Evolutionary conservation across 2,113 vertebrate species (phyloP).

Genomic region (Piprites chloris): DNA sequence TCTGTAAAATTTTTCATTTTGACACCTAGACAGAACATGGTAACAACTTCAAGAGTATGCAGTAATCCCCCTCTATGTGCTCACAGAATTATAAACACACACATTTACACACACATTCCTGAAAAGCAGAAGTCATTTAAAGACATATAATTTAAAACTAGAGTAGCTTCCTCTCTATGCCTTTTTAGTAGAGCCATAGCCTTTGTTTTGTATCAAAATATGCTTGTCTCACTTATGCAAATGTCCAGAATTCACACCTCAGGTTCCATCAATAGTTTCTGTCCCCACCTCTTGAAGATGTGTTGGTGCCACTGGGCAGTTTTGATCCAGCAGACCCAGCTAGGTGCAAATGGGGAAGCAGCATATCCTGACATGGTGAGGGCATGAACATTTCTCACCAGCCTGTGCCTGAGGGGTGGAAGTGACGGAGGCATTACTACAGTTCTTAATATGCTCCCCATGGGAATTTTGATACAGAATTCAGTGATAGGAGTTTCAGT

Average conservation of each 20-base stretch:
- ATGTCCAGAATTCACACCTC: neutral
- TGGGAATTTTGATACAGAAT: neutral
- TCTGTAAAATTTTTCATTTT: neutral
- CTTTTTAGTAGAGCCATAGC: neutral
- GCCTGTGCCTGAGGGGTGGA: neutral
- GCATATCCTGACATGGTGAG: neutral
- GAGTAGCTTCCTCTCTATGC: neutral
- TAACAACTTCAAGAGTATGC: neutral
- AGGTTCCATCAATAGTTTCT: fast-evolving
- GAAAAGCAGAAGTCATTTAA: neutral
- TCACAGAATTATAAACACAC: neutral
- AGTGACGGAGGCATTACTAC: neutral
- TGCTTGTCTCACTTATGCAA: neutral
- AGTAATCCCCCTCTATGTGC: neutral
- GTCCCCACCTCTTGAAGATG: neutral
- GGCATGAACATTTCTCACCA: neutral
- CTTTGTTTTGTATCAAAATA: neutral
- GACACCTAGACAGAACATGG: neutral
- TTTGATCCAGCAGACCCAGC: neutral
- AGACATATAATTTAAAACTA: neutral
- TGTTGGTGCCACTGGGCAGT: neutral
- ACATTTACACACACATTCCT: neutral
- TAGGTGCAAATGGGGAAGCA: neutral
- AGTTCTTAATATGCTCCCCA: neutral
- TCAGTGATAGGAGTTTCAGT: neutral